phyloP scores from a whole-genome alignment of 2,113 vertebrate genomes.

The Ptilorrhoa leucosticta region DNA sequence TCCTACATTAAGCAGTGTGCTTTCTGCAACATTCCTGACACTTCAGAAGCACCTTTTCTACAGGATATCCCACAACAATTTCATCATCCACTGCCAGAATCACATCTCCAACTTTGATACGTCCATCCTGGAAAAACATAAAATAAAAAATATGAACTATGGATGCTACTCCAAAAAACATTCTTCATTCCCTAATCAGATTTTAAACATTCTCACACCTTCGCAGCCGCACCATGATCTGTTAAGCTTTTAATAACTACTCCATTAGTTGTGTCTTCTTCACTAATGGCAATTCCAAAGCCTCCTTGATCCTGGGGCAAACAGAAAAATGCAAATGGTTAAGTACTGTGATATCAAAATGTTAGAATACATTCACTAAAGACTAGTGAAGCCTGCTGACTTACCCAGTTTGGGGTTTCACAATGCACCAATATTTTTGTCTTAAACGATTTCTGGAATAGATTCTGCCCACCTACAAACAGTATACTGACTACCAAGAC shows the following conservation, averaged over 20 bases:
- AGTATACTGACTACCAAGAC: not conserved
- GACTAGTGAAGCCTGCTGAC: not conserved
- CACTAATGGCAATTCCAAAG: conserved; percentile 82
- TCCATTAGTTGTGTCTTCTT: conserved; percentile 77
- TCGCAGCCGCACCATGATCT: conserved; percentile 76
- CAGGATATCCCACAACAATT: conserved; percentile 77
- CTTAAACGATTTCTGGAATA: not conserved
- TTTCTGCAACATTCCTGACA: not conserved
- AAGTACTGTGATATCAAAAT: not conserved
- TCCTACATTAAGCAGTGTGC: not conserved
- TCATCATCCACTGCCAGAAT: conserved; percentile 86
- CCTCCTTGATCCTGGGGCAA: conserved; percentile 80
- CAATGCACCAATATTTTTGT: not conserved
- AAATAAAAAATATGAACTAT: not conserved
- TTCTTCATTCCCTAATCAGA: not conserved
- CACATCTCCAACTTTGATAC: conserved; percentile 80
- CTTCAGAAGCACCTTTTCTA: conserved; percentile 81
- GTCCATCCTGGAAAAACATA: conserved; percentile 77
- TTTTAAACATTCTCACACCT: conserved; percentile 62
- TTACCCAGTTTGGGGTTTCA: not conserved
- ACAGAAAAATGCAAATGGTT: not conserved
- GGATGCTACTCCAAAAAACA: not conserved
- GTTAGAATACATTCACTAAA: not conserved
- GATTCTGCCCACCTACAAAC: not conserved
- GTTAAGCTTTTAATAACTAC: conserved; percentile 80